Percentiles rank a stretch among this genome's conserved stretches.
Evolutionary conservation across 2,888 invertebrate genomes (phyloP).

Genomic region (Biston betularia): DNA sequence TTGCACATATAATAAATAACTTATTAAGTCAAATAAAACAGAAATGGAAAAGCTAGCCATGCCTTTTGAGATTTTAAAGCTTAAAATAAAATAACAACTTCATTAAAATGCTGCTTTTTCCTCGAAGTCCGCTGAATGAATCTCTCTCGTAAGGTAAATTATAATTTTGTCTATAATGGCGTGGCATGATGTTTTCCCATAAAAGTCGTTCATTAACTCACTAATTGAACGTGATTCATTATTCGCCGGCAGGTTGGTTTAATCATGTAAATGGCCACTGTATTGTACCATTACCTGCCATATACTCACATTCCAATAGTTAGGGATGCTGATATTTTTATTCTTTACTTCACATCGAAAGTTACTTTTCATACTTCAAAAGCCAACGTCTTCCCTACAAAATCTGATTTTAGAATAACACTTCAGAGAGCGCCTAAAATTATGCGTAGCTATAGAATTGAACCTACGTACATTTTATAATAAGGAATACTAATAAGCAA

Average conservation of each 20-base stretch:
- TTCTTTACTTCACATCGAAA: background rate
- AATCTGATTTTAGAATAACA: too few species aligned
- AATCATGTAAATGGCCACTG: conserved; percentile 56
- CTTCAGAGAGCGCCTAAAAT: too few species aligned
- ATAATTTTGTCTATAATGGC: conserved; percentile 8
- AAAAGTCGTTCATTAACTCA: conserved; percentile 60
- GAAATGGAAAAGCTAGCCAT: background rate
- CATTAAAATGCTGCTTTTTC: conserved; percentile 5
- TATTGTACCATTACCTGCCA: conserved; percentile 40
- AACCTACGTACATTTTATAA: too few species aligned
- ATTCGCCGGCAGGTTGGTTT: conserved; percentile 57
- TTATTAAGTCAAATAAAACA: background rate
- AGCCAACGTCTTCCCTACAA: background rate
- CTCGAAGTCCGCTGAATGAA: conserved; percentile 4
- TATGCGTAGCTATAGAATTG: too few species aligned
- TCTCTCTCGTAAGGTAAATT: background rate
- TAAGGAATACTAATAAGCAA: too few species aligned
- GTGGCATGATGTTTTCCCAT: conserved; percentile 11
- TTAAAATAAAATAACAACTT: conserved; percentile 3
- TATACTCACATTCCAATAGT: conserved; percentile 30
- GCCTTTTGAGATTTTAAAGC: background rate
- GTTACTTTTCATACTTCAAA: background rate
- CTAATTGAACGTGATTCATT: conserved; percentile 68
- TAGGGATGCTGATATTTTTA: conserved; percentile 30
- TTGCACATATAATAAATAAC: too few species aligned